Percentiles rank a stretch among this genome's conserved stretches.
Evolutionary conservation across 2,113 vertebrate genomes (phyloP).

Genomic region (Sinocyclocheilus grahami): DNA sequence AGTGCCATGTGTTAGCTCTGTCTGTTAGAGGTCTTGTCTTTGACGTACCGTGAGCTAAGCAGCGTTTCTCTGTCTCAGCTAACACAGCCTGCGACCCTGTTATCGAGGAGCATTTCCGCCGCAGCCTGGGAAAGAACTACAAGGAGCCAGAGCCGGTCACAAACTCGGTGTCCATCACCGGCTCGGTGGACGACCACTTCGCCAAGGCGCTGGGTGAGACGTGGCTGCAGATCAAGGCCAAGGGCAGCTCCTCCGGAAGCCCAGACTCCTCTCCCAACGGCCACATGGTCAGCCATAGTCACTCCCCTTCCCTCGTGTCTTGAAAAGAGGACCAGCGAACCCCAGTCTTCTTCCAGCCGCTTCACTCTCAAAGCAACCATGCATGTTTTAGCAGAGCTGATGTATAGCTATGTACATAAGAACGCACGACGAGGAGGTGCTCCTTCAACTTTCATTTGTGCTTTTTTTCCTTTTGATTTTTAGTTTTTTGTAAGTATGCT

Average conservation of each 20-base stretch:
- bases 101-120: slow-evolving; percentile 98
- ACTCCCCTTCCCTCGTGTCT: slow-evolving; percentile 93
- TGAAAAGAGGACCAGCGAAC: slow-evolving; percentile 74
- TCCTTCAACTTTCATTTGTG: slow-evolving; percentile 58
- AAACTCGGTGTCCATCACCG: slow-evolving; percentile 97
- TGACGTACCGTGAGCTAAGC: background rate
- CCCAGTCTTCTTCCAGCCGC: slow-evolving; percentile 48
- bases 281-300: slow-evolving; percentile 93
- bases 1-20: too few relatives aligned
- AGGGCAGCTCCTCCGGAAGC: slow-evolving; percentile 83
- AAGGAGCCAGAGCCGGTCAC: slow-evolving; percentile 91
- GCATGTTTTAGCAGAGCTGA: slow-evolving; percentile 82
- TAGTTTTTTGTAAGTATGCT: slow-evolving; percentile 65
- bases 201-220: slow-evolving; percentile 98
- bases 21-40: too few relatives aligned
- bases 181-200: slow-evolving; percentile 98
- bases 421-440: slow-evolving; percentile 64
- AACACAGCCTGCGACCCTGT: slow-evolving; percentile 88
- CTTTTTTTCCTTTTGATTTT: slow-evolving; percentile 49
- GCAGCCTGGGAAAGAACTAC: slow-evolving; percentile 98
- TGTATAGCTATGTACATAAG: slow-evolving; percentile 76
- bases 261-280: slow-evolving; percentile 89
- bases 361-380: slow-evolving; percentile 53
- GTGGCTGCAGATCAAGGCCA: slow-evolving; percentile 97
- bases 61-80: slow-evolving; percentile 65